Conservation (phyloP, 2,888 invertebrate genomes). For the Caenorhabditis sulstoni region DNA sequence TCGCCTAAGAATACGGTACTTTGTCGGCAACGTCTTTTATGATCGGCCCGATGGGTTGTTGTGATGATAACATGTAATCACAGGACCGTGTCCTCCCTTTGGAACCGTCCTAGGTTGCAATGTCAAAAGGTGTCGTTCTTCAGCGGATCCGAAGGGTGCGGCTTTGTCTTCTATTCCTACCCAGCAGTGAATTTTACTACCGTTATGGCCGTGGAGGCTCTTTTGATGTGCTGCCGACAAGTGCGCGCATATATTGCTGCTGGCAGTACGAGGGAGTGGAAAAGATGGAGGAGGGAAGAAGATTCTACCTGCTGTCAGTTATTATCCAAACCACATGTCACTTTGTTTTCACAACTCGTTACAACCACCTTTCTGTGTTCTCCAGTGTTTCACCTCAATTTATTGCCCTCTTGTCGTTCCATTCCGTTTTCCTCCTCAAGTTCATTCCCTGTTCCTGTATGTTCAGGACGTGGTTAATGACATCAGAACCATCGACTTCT, state of each 20-base stretch:
- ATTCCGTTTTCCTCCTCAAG: background rate
- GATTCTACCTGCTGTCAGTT: conserved; percentile 63
- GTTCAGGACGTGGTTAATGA: conserved; percentile 46
- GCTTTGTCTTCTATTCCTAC: conserved; percentile 29
- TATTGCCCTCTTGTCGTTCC: conserved; percentile 19
- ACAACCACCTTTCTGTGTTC: conserved; percentile 53
- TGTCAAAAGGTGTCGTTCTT: conserved; percentile 30
- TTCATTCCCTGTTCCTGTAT: conserved; percentile 18
- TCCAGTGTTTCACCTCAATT: conserved; percentile 34
- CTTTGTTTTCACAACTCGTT: conserved; percentile 65
- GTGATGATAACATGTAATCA: conserved; percentile 52
- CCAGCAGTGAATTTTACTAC: conserved; percentile 56
- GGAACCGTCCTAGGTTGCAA: conserved; percentile 37
- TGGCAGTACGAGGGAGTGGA: conserved; percentile 30
- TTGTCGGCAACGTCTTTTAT: conserved; percentile 40
- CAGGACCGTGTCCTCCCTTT: conserved; percentile 34
- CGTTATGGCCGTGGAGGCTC: conserved; percentile 64
- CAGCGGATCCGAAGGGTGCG: conserved; percentile 31
- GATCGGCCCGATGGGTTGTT: conserved; percentile 27
- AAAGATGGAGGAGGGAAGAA: conserved; percentile 13
- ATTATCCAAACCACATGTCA: conserved; percentile 66
- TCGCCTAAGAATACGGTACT: conserved; percentile 26
- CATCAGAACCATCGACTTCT: conserved; percentile 60
- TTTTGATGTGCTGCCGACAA: conserved; percentile 65
- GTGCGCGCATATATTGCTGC: conserved; percentile 47